phyloP scores from a whole-genome alignment of 2,888 invertebrate species.

The Agonopterix heracliana region DNA sequence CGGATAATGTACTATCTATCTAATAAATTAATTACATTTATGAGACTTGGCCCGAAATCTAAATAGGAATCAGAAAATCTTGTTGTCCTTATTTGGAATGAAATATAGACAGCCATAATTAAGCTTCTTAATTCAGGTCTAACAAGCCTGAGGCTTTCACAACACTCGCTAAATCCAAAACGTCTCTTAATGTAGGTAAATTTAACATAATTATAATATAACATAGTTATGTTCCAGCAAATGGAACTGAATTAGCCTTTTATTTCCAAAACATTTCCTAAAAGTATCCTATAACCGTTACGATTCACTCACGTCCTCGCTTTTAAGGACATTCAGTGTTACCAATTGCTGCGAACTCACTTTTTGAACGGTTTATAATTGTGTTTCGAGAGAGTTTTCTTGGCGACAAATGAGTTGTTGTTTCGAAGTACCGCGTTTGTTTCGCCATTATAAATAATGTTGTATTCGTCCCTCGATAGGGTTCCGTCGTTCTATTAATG shows the following conservation, averaged over 20 bases:
- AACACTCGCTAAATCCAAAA: no score
- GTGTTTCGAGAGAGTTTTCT: background rate
- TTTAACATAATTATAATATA: no score
- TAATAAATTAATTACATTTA: no score
- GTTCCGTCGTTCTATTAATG: background rate
- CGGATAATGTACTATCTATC: no score
- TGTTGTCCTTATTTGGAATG: no score
- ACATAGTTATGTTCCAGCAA: no score
- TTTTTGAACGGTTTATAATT: background rate
- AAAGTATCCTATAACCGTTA: background rate
- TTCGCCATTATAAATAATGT: conserved; percentile 20
- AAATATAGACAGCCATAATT: no score
- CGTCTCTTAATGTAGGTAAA: no score
- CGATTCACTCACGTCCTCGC: background rate
- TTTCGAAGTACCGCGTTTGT: conserved; percentile 8
- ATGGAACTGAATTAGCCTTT: background rate
- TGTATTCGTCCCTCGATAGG: conserved; percentile 23
- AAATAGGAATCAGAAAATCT: no score
- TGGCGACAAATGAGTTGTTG: background rate
- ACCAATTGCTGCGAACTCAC: background rate
- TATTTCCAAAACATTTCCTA: background rate
- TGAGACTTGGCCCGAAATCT: no score
- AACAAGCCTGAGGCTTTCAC: no score
- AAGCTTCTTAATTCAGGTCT: no score
- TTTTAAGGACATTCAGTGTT: background rate